Conservation (phyloP, 1,140 invertebrate genomes). For the Venustaconcha ellipsiformis region DNA sequence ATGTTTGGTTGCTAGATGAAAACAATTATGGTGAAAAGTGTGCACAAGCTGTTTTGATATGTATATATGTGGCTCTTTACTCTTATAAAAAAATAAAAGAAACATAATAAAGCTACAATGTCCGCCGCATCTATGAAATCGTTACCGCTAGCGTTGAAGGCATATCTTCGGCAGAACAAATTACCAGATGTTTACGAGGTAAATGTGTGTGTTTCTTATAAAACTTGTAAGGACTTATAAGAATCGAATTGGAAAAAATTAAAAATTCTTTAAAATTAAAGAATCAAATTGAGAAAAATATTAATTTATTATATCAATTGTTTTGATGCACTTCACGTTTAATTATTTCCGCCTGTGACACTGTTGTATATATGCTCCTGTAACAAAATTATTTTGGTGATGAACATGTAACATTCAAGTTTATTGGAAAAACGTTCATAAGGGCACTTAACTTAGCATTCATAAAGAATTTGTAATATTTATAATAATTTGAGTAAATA, state of each 20-base stretch:
- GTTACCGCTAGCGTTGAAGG: constrained; percentile 48
- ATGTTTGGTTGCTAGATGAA: too few relatives aligned
- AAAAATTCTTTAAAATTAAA: neutral
- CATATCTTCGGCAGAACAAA: constrained; percentile 53
- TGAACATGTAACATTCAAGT: too few relatives aligned
- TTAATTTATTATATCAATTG: neutral
- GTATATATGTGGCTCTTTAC: too few relatives aligned
- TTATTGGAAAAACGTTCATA: too few relatives aligned
- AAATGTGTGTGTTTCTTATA: neutral
- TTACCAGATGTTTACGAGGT: constrained; percentile 64
- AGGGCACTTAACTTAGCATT: too few relatives aligned
- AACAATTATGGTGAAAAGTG: too few relatives aligned
- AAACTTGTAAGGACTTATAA: neutral
- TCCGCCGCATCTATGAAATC: constrained; percentile 61
- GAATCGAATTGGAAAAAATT: neutral
- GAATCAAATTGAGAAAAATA: neutral
- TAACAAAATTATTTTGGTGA: neutral
- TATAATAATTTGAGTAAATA: too few relatives aligned
- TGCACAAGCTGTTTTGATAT: too few relatives aligned
- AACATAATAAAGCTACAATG: neutral
- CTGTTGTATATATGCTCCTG: neutral
- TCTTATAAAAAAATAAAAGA: too few relatives aligned
- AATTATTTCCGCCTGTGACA: neutral
- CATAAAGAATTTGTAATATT: too few relatives aligned
- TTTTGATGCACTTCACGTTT: neutral